phyloP scores from a whole-genome alignment of 1,140 invertebrate species.

The Odontomachus brunneus region DNA sequence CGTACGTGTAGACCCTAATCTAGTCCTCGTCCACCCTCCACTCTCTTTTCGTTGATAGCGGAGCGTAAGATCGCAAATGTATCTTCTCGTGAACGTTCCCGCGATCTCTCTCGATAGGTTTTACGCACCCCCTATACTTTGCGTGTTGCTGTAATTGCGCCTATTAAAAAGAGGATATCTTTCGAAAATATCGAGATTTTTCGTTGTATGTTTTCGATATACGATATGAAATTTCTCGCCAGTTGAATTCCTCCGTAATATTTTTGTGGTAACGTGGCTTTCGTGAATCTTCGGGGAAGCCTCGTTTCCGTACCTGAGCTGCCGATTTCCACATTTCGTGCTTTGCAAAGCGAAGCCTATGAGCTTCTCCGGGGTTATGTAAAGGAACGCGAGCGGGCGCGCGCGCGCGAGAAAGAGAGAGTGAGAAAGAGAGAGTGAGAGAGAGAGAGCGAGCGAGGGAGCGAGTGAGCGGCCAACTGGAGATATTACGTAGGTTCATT shows the following conservation, averaged over 20 bases:
- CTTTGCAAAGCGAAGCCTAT: not conserved
- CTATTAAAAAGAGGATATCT: no score
- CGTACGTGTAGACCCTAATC: slow-evolving; percentile 66
- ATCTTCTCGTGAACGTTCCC: not conserved
- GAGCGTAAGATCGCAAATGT: slow-evolving; percentile 5
- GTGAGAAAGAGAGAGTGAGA: not conserved
- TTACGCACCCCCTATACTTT: not conserved
- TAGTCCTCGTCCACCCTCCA: slow-evolving; percentile 9
- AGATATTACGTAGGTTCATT: slow-evolving; percentile 79
- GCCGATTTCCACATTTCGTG: slow-evolving; percentile 8
- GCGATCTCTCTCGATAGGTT: not conserved
- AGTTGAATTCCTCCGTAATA: not conserved
- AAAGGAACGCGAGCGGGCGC: slow-evolving; percentile 45
- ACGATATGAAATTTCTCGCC: not conserved
- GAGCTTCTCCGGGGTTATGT: slow-evolving; percentile 29
- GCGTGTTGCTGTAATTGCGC: no score
- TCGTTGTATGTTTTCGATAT: not conserved
- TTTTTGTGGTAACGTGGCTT: not conserved
- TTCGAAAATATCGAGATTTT: not conserved
- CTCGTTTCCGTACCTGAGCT: not conserved
- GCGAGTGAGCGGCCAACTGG: slow-evolving; percentile 11
- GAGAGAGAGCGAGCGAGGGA: not conserved
- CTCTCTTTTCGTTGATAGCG: slow-evolving; percentile 7
- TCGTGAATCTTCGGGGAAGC: not conserved
- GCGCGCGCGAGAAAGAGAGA: not conserved